phyloP scores from a whole-genome alignment of 2,797 vertebrate species.

The Takifugu rubripes region DNA sequence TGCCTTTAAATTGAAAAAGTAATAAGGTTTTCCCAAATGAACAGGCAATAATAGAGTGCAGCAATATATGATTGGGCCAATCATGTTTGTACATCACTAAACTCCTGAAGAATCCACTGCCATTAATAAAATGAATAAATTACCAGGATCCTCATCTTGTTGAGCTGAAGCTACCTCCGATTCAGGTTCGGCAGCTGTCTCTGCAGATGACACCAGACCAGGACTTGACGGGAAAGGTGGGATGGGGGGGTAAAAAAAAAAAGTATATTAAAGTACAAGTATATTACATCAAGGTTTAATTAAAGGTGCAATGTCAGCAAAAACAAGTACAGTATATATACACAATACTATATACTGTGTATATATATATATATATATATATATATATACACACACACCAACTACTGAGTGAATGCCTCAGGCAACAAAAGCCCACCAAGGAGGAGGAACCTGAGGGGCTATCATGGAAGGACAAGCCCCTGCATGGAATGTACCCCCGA shows the following conservation, averaged over 20 bases:
- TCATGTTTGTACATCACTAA: background rate
- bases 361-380: no score
- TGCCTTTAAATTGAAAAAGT: background rate
- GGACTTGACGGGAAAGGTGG: constrained; percentile 41
- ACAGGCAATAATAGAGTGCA: no score
- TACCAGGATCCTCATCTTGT: constrained; percentile 89
- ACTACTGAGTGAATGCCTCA: no score
- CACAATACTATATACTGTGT: no score
- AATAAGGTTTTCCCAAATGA: background rate
- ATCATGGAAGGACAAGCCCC: no score
- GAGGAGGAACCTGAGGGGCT: no score
- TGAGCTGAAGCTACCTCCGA: constrained; percentile 79
- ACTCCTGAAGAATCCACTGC: background rate
- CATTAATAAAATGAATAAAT: background rate
- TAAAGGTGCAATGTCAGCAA: background rate
- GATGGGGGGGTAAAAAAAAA: background rate
- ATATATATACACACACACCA: no score
- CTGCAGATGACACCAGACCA: constrained; percentile 83
- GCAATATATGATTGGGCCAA: background rate
- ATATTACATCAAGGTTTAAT: no score
- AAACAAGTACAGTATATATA: no score
- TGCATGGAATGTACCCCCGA: no score
- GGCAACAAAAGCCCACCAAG: no score
- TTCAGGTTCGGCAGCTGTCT: constrained; percentile 80
- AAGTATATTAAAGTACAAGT: background rate